phyloP scores from a whole-genome alignment of 92 coral and sea anemone species.

The Zoanthus gigantus region DNA sequence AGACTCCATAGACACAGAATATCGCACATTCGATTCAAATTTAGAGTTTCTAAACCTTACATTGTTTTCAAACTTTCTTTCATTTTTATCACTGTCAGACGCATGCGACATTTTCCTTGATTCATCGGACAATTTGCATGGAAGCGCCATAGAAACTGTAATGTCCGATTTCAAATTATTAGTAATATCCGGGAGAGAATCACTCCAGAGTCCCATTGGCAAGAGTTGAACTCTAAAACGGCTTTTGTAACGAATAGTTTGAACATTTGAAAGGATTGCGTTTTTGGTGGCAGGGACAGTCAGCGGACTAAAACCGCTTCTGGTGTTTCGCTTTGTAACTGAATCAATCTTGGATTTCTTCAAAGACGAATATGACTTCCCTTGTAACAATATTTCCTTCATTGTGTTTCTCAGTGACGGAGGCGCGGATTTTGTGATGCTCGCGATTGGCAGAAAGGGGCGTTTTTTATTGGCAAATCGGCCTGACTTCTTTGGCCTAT shows the following conservation, averaged over 20 bases:
- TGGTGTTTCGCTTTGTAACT: not conserved
- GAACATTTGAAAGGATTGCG: not conserved
- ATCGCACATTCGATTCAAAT: not conserved
- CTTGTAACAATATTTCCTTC: slow-evolving; percentile 2
- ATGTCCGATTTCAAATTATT: not conserved
- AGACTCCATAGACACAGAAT: slow-evolving; percentile 57
- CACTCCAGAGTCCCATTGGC: slow-evolving; percentile 61
- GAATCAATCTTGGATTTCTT: not conserved
- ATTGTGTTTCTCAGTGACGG: not conserved
- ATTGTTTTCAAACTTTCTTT: not conserved
- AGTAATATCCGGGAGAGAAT: slow-evolving; percentile 59
- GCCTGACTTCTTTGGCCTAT: not conserved
- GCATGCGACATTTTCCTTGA: not conserved
- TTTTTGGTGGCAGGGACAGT: not conserved
- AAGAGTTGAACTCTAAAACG: slow-evolving; percentile 65
- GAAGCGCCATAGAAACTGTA: slow-evolving; percentile 46
- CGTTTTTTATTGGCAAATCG: slow-evolving; percentile 9
- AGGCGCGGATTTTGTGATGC: not conserved
- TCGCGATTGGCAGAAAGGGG: not conserved
- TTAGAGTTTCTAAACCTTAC: not conserved
- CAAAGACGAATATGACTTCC: slow-evolving; percentile 1
- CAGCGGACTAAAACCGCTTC: not conserved
- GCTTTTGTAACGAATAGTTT: slow-evolving; percentile 56
- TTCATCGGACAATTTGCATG: slow-evolving; percentile 16
- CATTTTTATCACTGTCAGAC: not conserved